These are phyloP conservation scores for Anas platyrhynchos DNA, from an alignment of 2,113 vertebrate genomes.

Conservation along the genomic window DNA sequence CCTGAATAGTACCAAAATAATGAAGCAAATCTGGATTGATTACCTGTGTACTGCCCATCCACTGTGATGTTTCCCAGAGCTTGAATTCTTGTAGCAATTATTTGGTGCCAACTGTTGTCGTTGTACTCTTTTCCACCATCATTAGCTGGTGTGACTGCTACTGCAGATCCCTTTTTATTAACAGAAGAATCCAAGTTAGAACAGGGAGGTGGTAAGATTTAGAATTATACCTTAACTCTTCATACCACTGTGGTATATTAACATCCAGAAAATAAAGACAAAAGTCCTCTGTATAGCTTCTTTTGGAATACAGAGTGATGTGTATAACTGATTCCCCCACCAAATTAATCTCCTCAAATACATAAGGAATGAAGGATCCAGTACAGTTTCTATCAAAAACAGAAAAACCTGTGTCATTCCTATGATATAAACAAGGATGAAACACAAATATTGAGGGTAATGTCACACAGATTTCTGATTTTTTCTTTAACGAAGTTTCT, in stretches of 20 bases:
- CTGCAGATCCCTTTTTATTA: conserved; percentile 83
- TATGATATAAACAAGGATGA: background rate
- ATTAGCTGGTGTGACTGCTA: conserved; percentile 83
- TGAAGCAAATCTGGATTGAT: background rate
- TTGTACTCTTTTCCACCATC: conserved; percentile 84
- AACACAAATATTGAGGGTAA: background rate
- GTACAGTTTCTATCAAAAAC: background rate
- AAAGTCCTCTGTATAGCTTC: background rate
- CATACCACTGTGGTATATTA: background rate
- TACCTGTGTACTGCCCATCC: conserved; percentile 88
- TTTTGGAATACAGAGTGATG: background rate
- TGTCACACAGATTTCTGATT: background rate
- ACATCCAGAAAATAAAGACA: background rate
- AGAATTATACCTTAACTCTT: background rate
- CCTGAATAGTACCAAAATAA: background rate
- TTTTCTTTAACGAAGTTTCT: background rate
- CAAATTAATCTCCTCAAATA: conserved; percentile 24
- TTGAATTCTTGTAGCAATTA: conserved; percentile 84
- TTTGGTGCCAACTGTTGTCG: conserved; percentile 89
- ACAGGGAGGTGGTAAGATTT: background rate
- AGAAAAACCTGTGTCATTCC: background rate
- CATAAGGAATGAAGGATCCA: background rate
- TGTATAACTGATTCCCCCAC: background rate
- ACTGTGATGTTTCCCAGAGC: conserved; percentile 87
- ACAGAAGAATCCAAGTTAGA: conserved; percentile 44